These are phyloP conservation scores for Phalera bucephala DNA, from an alignment of 2,888 invertebrate species.

Conservation along the genomic window DNA sequence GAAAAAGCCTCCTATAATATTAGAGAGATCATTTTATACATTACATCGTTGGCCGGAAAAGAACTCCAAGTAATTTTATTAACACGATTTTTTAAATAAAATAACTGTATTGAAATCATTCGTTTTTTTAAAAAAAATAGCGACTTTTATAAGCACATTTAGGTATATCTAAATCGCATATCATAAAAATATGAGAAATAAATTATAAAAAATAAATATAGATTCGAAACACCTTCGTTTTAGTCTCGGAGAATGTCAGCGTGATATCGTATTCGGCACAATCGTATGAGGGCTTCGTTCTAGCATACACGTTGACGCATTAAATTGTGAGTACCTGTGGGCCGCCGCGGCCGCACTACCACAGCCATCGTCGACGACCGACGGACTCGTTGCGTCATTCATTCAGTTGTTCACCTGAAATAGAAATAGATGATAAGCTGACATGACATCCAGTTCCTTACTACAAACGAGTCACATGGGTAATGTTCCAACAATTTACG, in stretches of 20 bases:
- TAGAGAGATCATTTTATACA: slow-evolving; percentile 24
- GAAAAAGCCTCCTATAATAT: slow-evolving; percentile 16
- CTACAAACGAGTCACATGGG: too few relatives aligned
- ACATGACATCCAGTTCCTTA: too few relatives aligned
- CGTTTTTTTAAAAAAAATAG: neutral
- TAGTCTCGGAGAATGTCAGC: too few relatives aligned
- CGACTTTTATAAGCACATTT: neutral
- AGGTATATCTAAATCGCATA: slow-evolving; percentile 1
- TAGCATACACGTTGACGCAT: neutral
- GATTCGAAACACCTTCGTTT: neutral
- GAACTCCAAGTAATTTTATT: neutral
- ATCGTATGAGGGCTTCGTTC: too few relatives aligned
- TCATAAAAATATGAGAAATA: neutral
- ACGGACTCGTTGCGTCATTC: slow-evolving; percentile 62
- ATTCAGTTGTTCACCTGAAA: slow-evolving; percentile 63
- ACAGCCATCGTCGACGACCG: slow-evolving; percentile 58
- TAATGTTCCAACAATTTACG: too few relatives aligned
- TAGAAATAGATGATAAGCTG: too few relatives aligned
- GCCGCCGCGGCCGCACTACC: slow-evolving; percentile 44
- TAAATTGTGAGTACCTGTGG: neutral
- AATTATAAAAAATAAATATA: neutral
- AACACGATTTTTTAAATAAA: neutral
- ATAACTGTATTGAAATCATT: neutral
- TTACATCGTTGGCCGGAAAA: slow-evolving; percentile 1
- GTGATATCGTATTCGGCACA: too few relatives aligned